phyloP scores from a whole-genome alignment of 2,888 invertebrate genomes.

The Patella caerulea region DNA sequence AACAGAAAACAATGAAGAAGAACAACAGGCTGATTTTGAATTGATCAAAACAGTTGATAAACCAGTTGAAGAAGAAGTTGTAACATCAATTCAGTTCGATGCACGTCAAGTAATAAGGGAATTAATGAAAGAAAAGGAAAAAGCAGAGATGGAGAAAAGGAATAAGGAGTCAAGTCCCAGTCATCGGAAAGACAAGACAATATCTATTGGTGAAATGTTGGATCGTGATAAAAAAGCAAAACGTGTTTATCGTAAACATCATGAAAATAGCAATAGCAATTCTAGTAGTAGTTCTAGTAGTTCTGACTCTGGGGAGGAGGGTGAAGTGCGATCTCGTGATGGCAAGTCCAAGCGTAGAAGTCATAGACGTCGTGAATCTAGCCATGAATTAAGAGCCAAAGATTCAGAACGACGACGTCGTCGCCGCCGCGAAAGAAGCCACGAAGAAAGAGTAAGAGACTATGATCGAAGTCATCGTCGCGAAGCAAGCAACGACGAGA shows the following conservation, averaged over 20 bases:
- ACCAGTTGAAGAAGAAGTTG: neutral
- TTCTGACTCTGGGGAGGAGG: conserved; percentile 22
- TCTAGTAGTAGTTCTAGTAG: neutral
- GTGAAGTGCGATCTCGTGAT: conserved; percentile 23
- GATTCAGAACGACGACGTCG: neutral
- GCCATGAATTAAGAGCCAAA: conserved; percentile 13
- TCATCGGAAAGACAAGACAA: neutral
- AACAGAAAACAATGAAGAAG: conserved; percentile 35
- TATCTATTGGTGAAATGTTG: neutral
- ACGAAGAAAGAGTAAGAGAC: conserved; percentile 11
- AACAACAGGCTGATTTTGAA: conserved; percentile 25
- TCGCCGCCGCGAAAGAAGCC: conserved; percentile 8
- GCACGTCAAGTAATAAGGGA: conserved; percentile 13
- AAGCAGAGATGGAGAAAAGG: conserved; percentile 24
- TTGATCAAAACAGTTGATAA: neutral
- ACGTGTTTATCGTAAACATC: neutral
- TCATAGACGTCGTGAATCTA: conserved; percentile 15
- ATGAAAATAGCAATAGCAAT: neutral
- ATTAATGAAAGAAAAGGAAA: conserved; percentile 1
- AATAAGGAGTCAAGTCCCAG: conserved; percentile 21
- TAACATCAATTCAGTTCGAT: neutral
- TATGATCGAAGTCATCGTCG: neutral
- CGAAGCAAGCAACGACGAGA: neutral
- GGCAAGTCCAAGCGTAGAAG: conserved; percentile 13
- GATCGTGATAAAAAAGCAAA: neutral